A percentile compares a stretch with the other conserved stretches of the same genome.
Evolutionary conservation across 1,140 invertebrate genomes (phyloP).

Genomic region (Doryteuthis pealeii): DNA sequence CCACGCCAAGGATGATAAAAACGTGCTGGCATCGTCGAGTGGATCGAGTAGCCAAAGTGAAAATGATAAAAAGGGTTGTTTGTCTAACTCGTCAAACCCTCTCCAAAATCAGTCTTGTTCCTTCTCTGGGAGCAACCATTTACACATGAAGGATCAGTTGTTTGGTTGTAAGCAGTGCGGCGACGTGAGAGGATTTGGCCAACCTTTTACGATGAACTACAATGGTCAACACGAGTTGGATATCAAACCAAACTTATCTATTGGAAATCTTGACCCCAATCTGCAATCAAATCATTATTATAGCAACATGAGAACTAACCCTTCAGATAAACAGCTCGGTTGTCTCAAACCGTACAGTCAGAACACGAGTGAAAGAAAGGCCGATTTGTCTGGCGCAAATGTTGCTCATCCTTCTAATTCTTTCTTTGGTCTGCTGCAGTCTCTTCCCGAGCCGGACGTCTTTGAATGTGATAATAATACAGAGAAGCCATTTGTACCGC

Average conservation of each 20-base stretch:
- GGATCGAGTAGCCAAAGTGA: not conserved
- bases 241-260: not conserved
- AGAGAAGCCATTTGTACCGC: not conserved
- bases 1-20: not conserved
- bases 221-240: not conserved
- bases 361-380: not conserved
- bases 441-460: not conserved
- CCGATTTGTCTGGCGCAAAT: not conserved
- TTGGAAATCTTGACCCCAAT: not conserved
- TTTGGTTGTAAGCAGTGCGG: not conserved
- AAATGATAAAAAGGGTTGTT: not conserved
- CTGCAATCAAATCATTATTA: not conserved
- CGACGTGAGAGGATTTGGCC: not conserved
- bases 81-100: not conserved
- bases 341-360: not conserved
- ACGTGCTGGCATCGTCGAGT: not conserved
- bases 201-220: not conserved
- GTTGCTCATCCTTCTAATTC: not conserved
- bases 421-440: not conserved
- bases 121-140: not conserved
- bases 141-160: not conserved
- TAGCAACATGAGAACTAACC: not conserved
- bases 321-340: not conserved
- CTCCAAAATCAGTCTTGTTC: not conserved
- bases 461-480: conserved; percentile 7